phyloP scores from a whole-genome alignment of 2,113 vertebrate genomes.

The Sigmodon hispidus region DNA sequence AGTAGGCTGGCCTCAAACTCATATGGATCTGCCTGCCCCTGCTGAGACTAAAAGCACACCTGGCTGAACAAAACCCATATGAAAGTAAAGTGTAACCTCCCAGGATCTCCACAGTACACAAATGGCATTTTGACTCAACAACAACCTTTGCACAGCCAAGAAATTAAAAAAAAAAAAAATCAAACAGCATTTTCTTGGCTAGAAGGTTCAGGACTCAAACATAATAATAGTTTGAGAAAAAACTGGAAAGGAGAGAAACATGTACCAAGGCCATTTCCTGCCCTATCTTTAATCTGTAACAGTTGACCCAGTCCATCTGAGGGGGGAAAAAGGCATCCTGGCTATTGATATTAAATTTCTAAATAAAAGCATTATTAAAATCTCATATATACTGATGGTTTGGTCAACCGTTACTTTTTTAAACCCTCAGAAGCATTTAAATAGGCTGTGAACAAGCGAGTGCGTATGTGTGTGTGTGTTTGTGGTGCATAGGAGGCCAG shows the following conservation, averaged over 20 bases:
- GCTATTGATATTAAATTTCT: constrained; percentile 73
- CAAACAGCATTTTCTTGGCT: constrained; percentile 66
- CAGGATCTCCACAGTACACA: constrained; percentile 70
- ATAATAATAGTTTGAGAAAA: not conserved
- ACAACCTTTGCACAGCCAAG: constrained; percentile 60
- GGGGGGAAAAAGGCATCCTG: constrained; percentile 57
- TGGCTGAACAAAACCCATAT: not conserved
- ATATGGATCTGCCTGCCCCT: not conserved
- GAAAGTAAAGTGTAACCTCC: constrained; percentile 52
- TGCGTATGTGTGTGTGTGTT: not conserved
- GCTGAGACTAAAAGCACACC: not conserved
- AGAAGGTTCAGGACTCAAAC: constrained; percentile 64
- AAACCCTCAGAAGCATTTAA: constrained; percentile 55
- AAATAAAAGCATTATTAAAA: constrained; percentile 79
- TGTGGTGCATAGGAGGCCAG: not conserved
- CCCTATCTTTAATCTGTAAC: constrained; percentile 44
- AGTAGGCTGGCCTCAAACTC: not conserved
- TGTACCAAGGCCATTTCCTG: constrained; percentile 66
- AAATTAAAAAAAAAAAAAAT: constrained; percentile 70
- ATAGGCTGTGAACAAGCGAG: constrained; percentile 41
- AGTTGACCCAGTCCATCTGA: constrained; percentile 33
- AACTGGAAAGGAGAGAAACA: not conserved
- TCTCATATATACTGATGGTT: constrained; percentile 63
- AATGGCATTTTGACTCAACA: not conserved
- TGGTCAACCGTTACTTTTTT: constrained; percentile 55